Percentiles rank a stretch among this genome's conserved stretches.
Conservation (phyloP, 2,888 invertebrate species). For the Gerris lacustris region DNA sequence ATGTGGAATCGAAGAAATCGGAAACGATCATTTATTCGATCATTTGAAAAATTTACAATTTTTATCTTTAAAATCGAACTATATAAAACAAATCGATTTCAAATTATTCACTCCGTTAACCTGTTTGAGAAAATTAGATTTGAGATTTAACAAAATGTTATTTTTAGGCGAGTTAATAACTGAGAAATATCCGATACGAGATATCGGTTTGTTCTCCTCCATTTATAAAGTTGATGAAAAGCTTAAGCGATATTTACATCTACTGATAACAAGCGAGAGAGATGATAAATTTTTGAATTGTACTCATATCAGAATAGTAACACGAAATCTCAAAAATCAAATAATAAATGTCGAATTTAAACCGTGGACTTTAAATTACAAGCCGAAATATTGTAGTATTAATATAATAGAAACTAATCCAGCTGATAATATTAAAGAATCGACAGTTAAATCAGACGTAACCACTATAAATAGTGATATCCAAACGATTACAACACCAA, state of each 20-base stretch:
- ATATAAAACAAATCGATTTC: background rate
- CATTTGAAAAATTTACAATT: background rate
- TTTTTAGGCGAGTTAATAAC: background rate
- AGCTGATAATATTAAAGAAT: background rate
- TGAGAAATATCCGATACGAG: background rate
- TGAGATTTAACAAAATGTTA: background rate
- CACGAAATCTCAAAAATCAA: too few species aligned
- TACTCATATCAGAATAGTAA: background rate
- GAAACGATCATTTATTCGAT: background rate
- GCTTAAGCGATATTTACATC: background rate
- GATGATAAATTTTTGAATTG: background rate
- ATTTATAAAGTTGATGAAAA: background rate
- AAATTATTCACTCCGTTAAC: background rate
- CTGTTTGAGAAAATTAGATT: background rate
- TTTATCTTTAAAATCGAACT: background rate
- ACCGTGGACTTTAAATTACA: background rate
- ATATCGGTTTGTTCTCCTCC: background rate
- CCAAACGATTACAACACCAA: too few species aligned
- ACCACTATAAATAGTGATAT: background rate
- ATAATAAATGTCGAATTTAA: background rate
- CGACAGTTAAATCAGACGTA: background rate
- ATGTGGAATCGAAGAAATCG: background rate
- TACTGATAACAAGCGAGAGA: background rate
- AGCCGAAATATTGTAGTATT: background rate
- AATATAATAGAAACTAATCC: background rate